phyloP scores from a whole-genome alignment of 2,113 vertebrate genomes.

The Tylochromis polylepis region DNA sequence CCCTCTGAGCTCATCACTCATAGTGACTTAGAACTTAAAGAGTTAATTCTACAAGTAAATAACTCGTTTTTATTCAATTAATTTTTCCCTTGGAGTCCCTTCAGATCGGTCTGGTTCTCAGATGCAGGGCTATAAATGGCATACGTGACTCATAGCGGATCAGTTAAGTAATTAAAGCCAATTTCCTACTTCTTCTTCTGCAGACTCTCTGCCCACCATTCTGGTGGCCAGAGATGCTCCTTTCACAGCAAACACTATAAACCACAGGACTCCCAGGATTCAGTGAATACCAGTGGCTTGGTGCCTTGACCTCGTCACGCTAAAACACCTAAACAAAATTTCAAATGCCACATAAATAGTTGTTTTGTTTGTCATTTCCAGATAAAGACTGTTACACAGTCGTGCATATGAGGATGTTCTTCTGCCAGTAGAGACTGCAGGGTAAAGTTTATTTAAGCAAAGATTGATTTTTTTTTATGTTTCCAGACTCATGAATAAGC shows the following conservation, averaged over 20 bases:
- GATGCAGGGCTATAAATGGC: not conserved
- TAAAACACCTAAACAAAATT: not conserved
- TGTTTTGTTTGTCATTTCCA: not conserved
- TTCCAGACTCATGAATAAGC: not conserved
- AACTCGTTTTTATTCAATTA: not conserved
- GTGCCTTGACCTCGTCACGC: not conserved
- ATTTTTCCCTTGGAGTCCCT: not conserved
- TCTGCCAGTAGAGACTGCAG: too few species aligned
- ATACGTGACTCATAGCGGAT: slow-evolving; percentile 17
- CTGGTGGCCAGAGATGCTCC: not conserved
- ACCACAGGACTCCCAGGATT: not conserved
- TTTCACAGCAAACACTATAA: not conserved
- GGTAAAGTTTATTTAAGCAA: not conserved
- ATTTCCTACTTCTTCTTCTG: slow-evolving; percentile 2
- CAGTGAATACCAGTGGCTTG: not conserved
- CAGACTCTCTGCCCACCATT: not conserved
- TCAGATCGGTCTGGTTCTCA: not conserved
- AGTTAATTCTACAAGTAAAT: not conserved
- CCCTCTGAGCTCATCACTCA: not conserved
- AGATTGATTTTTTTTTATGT: not conserved
- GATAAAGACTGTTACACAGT: fast-evolving
- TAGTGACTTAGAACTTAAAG: not conserved
- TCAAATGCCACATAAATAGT: not conserved
- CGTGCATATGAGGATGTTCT: not conserved
- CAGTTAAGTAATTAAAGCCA: not conserved